Percentiles rank a stretch among this genome's conserved stretches.
phyloP scores from a whole-genome alignment of 2,888 invertebrate genomes.

The Calephelis perditalis region DNA sequence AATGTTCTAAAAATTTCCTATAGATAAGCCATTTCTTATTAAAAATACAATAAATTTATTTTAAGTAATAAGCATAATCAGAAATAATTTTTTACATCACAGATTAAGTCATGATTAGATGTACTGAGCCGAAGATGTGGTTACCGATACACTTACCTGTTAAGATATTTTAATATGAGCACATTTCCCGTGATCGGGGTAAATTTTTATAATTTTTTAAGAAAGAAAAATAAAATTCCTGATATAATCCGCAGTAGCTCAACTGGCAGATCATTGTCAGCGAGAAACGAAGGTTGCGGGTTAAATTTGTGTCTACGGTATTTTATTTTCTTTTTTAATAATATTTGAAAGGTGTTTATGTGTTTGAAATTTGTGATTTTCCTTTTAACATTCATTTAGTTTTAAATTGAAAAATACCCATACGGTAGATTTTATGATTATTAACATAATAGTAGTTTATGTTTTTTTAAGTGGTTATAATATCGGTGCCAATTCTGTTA shows the following conservation, averaged over 20 bases:
- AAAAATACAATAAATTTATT: conserved; percentile 24
- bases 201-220: too few species aligned
- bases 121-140: conserved; percentile 49
- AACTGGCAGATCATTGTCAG: too few species aligned
- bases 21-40: conserved; percentile 16
- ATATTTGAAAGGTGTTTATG: neutral
- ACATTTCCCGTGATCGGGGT: neutral
- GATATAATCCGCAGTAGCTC: too few species aligned
- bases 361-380: conserved; percentile 8
- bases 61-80: conserved; percentile 37
- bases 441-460: neutral
- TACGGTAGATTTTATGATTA: neutral
- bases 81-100: conserved; percentile 56
- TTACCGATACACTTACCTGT: conserved; percentile 44
- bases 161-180: conserved; percentile 24
- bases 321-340: too few species aligned
- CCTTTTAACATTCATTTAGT: neutral
- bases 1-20: neutral
- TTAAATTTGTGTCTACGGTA: too few species aligned
- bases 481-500: conserved; percentile 11
- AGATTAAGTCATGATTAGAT: conserved; percentile 38
- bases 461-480: neutral
- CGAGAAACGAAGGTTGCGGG: too few species aligned
- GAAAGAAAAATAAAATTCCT: too few species aligned
- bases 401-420: conserved; percentile 3